Evolutionary conservation across 1,140 invertebrate genomes (phyloP).

Genomic region (Patella vulgata): DNA sequence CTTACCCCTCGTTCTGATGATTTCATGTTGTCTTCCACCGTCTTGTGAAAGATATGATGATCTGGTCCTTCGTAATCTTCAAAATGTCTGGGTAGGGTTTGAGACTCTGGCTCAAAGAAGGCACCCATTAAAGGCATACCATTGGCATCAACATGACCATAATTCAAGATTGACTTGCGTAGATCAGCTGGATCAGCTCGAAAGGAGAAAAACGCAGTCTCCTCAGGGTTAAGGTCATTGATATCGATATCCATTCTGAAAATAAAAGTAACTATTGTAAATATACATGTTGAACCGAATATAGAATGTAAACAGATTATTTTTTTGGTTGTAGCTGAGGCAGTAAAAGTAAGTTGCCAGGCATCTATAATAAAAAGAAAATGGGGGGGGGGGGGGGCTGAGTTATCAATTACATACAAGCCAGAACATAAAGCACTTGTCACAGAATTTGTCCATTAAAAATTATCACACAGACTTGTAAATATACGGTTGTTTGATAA

Average conservation of each 20-base stretch:
- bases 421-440: too few species aligned
- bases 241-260: conserved; percentile 44
- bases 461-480: too few species aligned
- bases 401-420: too few species aligned
- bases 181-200: conserved; percentile 43
- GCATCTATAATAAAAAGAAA: too few species aligned
- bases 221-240: conserved; percentile 52
- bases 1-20: conserved; percentile 37
- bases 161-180: conserved; percentile 52
- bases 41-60: conserved; percentile 59
- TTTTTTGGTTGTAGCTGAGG: too few species aligned
- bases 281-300: too few species aligned
- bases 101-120: conserved; percentile 51
- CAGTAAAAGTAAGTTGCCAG: too few species aligned
- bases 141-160: conserved; percentile 53
- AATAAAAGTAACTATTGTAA: conserved; percentile 6
- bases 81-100: conserved; percentile 54
- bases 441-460: too few species aligned
- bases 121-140: conserved; percentile 38
- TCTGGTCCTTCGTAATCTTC: conserved; percentile 64
- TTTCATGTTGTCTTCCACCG: conserved; percentile 48
- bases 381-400: too few species aligned
- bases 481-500: too few species aligned
- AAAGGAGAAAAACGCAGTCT: conserved; percentile 55
- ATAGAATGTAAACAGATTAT: too few species aligned